Percentiles rank a stretch among this genome's conserved stretches.
Evolutionary conservation across 2,888 invertebrate species (phyloP).

Genomic region (Perizoma flavofasciatum): DNA sequence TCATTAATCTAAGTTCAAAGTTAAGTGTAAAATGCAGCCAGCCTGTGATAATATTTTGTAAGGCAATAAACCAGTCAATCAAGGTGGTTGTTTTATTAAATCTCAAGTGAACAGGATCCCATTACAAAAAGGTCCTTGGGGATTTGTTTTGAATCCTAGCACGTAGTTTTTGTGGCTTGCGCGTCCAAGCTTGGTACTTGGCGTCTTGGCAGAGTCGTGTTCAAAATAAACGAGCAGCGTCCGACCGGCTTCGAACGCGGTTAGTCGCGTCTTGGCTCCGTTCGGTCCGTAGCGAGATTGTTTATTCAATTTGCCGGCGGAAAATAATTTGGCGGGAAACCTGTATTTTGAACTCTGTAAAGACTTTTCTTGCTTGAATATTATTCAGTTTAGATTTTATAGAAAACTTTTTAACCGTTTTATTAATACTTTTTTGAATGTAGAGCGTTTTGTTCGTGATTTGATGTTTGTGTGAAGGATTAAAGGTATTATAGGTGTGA

Average conservation of each 20-base stretch:
- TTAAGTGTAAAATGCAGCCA: not conserved
- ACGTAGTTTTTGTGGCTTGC: slow-evolving; percentile 52
- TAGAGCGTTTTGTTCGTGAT: slow-evolving; percentile 45
- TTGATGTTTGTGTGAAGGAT: slow-evolving; percentile 52
- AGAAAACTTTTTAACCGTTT: not conserved
- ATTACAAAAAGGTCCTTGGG: slow-evolving; percentile 41
- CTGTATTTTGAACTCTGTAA: slow-evolving; percentile 33
- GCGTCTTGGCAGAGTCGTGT: slow-evolving; percentile 46
- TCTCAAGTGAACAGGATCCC: slow-evolving; percentile 39
- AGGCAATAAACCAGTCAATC: slow-evolving; percentile 41
- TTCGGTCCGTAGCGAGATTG: slow-evolving; percentile 30
- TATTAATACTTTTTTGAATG: slow-evolving; percentile 16
- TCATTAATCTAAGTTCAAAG: not conserved
- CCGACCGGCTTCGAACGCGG: slow-evolving; percentile 74
- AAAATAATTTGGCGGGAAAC: slow-evolving; percentile 70
- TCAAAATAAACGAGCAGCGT: slow-evolving; percentile 71
- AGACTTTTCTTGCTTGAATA: slow-evolving; percentile 14
- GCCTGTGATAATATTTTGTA: slow-evolving; percentile 8
- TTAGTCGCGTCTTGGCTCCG: slow-evolving; percentile 61
- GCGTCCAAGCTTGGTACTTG: slow-evolving; percentile 39
- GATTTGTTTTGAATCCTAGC: slow-evolving; percentile 47
- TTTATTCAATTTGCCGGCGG: slow-evolving; percentile 40
- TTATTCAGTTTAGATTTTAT: not conserved
- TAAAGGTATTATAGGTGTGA: slow-evolving; percentile 48
- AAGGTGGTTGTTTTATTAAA: slow-evolving; percentile 38